Evolutionary conservation across 1,140 invertebrate species (phyloP).

Genomic region (Drosophila rhopaloa): DNA sequence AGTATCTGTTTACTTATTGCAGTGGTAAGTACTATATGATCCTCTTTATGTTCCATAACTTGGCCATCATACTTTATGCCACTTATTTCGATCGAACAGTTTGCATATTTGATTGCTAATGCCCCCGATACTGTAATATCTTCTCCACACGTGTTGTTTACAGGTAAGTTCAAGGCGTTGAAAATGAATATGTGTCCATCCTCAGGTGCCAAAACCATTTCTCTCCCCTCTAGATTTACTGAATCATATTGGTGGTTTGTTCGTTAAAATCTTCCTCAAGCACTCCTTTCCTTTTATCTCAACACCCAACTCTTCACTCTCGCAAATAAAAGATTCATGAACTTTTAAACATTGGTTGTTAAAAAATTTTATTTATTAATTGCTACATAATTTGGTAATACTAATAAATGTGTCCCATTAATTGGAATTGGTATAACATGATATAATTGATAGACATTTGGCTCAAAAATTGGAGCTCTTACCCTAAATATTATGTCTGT

Average conservation of each 20-base stretch:
- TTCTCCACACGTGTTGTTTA: not conserved
- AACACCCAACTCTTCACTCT: slow-evolving; percentile 6
- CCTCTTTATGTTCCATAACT: not conserved
- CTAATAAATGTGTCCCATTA: not conserved
- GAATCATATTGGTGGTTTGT: slow-evolving; percentile 1
- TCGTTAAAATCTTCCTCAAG: not conserved
- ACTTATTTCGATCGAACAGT: slow-evolving; percentile 2
- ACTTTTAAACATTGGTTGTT: slow-evolving; percentile 4
- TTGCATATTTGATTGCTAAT: not conserved
- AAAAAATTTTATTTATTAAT: not conserved
- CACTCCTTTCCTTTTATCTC: slow-evolving; percentile 8
- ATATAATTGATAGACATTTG: not conserved
- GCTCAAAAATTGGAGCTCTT: not conserved
- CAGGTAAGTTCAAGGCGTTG: slow-evolving; percentile 1
- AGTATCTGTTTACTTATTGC: no score
- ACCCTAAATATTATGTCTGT: not conserved
- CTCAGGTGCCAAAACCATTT: slow-evolving; percentile 3
- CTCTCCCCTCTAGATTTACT: not conserved
- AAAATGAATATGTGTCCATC: slow-evolving; percentile 1
- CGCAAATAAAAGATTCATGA: slow-evolving; percentile 1
- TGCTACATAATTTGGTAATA: slow-evolving; percentile 3
- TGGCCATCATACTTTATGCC: slow-evolving; percentile 1
- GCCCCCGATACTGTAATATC: no score
- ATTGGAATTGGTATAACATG: slow-evolving; percentile 3
- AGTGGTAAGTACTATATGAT: no score